Conservation (phyloP, 2,797 vertebrate genomes). For the Staurois parvus region DNA sequence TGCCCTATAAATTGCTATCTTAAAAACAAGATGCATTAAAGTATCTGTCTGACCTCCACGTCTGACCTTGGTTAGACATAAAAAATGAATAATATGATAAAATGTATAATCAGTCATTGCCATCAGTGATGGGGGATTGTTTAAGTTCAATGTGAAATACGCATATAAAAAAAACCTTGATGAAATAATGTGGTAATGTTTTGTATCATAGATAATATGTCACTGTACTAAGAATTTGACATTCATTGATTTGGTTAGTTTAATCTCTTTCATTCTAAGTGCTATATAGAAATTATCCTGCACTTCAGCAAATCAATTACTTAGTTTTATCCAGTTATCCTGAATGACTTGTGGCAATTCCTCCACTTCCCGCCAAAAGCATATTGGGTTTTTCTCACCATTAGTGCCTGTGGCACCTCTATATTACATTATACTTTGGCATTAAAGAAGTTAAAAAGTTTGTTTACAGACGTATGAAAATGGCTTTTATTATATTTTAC, state of each 20-base stretch:
- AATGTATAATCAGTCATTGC: conserved; percentile 50
- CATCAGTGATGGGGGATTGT: conserved; percentile 12
- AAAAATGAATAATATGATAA: conserved; percentile 52
- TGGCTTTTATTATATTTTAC: neutral
- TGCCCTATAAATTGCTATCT: conserved; percentile 32
- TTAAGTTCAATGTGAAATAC: conserved; percentile 14
- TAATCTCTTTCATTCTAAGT: conserved; percentile 47
- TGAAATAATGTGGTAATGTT: conserved; percentile 49
- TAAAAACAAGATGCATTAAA: conserved; percentile 50
- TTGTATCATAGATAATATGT: conserved; percentile 51
- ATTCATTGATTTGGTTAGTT: conserved; percentile 49
- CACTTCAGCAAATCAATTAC: conserved; percentile 34
- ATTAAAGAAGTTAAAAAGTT: conserved; percentile 17
- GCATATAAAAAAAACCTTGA: conserved; percentile 20
- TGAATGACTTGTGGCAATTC: conserved; percentile 26
- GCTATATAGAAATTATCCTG: conserved; percentile 51
- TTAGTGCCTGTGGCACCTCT: conserved; percentile 4
- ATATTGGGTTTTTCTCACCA: conserved; percentile 37
- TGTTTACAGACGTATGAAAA: neutral
- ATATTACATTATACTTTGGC: neutral
- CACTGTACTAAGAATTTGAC: conserved; percentile 38
- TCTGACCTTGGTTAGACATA: conserved; percentile 41
- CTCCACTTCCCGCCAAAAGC: conserved; percentile 27
- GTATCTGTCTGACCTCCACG: conserved; percentile 47
- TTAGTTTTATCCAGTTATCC: conserved; percentile 2